Evolutionary conservation across 2,888 invertebrate species (phyloP).

Genomic region (Helleia helle): DNA sequence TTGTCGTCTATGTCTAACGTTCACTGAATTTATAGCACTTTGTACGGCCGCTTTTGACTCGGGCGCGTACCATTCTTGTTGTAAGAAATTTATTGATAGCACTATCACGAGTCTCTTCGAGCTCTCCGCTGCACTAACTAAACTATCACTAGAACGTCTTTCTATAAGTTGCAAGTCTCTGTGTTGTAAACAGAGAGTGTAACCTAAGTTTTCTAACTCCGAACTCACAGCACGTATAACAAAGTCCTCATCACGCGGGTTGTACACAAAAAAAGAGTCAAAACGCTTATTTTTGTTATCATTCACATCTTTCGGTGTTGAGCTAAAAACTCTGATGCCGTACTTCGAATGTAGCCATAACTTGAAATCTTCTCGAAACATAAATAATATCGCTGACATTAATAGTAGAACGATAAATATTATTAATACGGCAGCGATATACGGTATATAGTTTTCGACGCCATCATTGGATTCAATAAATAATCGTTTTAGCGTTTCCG

Average conservation of each 20-base stretch:
- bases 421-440: slow-evolving; percentile 81
- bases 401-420: slow-evolving; percentile 80
- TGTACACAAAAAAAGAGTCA: slow-evolving; percentile 92
- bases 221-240: slow-evolving; percentile 79
- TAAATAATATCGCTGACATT: slow-evolving; percentile 79
- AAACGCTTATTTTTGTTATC: slow-evolving; percentile 80
- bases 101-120: slow-evolving; percentile 84
- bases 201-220: slow-evolving; percentile 80
- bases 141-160: slow-evolving; percentile 68
- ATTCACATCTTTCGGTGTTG: slow-evolving; percentile 68
- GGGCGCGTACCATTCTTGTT: slow-evolving; percentile 87
- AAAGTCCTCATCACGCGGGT: slow-evolving; percentile 84
- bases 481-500: slow-evolving; percentile 68
- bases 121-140: slow-evolving; percentile 72
- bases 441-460: slow-evolving; percentile 82
- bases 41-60: slow-evolving; percentile 88
- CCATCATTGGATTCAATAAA: slow-evolving; percentile 78
- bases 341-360: slow-evolving; percentile 86
- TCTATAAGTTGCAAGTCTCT: slow-evolving; percentile 76
- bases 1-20: slow-evolving; percentile 76
- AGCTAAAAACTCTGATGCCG: slow-evolving; percentile 82
- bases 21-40: slow-evolving; percentile 79
- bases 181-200: slow-evolving; percentile 79
- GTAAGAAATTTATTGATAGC: slow-evolving; percentile 85
- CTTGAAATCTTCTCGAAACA: slow-evolving; percentile 84